Base-by-base conservation (phyloP, 2,797 vertebrate species). In the Triplophysa yarkandensis region DNA sequence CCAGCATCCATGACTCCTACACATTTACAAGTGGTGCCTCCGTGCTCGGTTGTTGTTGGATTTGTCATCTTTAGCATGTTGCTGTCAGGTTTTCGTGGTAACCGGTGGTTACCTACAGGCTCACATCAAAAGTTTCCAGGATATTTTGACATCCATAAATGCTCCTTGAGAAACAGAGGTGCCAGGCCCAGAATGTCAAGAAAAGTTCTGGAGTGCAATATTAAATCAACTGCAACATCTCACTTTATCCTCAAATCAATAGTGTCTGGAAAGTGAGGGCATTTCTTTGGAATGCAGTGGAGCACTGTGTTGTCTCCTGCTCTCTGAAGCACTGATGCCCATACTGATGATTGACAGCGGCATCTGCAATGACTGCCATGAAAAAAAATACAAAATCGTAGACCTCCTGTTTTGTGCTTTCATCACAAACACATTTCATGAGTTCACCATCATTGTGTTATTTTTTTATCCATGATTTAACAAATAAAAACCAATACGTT, bases 61-160 rank as follows among this genome's bases (percentile, higher is more conserved):
- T 28, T 1, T 54, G 25, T 25, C 4, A 7, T 57, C 25, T 7
- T 28, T 3, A 55, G 5, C 7, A 13, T 23, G 52, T 55, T 55
- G 52, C 52, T 28, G n/a, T 17, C 14, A 16, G 6, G 14, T 30
- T 17, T 16, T 27, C 4, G n/a, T 14, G 7, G 54, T 28, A 17
- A 3, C 5, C 11, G 27, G 27, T 19, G 17, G 28, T 32, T 57
- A 27, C 27, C 2, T 28, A 57, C 5, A 28, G 54, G 54, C 54
- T 2, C 6, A 57, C 8, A 16, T 30, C 55, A 30, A 32, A 30
- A 4, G 28, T 58, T 32, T 58, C 27, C 10, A 17, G 4, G 7
- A 55, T 78, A 79, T 81, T 81, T 78, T 6, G 14, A 55, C 16
- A 27, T 81, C 63, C 55, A 41, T 60, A 43, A 64, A 39, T 25